Conservation (phyloP, 2,113 vertebrate species). For the Rafetus swinhoei region DNA sequence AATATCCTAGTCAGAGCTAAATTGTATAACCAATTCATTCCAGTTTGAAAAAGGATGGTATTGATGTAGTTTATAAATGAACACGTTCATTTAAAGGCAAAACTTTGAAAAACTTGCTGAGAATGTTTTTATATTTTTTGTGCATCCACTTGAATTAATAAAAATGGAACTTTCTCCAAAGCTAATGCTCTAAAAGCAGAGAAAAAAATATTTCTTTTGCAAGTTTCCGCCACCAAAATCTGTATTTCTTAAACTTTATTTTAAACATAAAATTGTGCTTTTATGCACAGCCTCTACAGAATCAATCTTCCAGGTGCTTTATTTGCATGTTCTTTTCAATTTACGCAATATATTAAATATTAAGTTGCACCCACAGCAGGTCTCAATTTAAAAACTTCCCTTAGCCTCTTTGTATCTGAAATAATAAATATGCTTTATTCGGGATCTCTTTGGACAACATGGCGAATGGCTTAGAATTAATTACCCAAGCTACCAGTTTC, state of each 20-base stretch:
- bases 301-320: not conserved
- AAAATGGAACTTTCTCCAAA: not conserved
- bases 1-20: not conserved
- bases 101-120: accelerated
- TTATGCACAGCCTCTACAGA: not conserved
- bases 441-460: not conserved
- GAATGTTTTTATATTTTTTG: not conserved
- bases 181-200: not conserved
- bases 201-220: not conserved
- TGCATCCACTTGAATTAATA: not conserved
- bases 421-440: not conserved
- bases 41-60: accelerated
- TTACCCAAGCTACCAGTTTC: not conserved
- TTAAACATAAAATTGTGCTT: not conserved
- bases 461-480: not conserved
- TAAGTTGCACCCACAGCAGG: not conserved
- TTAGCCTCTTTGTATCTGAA: accelerated
- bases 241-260: not conserved
- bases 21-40: not conserved
- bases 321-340: not conserved
- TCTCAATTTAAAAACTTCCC: not conserved
- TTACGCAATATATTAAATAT: not conserved
- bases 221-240: not conserved
- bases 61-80: not conserved
- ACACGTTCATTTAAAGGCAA: not conserved